Conservation (phyloP, 2,888 invertebrate genomes). For the Colletes collaris region DNA sequence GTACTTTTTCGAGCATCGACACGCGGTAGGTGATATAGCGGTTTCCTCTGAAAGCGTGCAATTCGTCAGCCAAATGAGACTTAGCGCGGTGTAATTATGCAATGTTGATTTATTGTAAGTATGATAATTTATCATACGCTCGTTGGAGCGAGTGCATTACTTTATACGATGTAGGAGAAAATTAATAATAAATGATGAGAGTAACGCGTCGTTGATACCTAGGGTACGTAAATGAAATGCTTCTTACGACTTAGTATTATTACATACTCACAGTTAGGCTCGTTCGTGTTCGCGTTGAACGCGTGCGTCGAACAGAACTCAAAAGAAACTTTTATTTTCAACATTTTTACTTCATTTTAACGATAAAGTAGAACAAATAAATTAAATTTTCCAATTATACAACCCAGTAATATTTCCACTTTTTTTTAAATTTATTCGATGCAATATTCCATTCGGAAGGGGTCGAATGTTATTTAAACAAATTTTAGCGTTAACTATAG, state of each 20-base stretch:
- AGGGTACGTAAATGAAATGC: slow-evolving; percentile 50
- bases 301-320: neutral
- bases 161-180: slow-evolving; percentile 39
- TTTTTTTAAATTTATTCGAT: too few species aligned
- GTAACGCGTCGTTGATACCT: slow-evolving; percentile 36
- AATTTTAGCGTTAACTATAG: too few species aligned
- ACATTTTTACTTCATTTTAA: too few species aligned
- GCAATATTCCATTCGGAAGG: too few species aligned
- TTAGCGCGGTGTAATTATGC: slow-evolving; percentile 54
- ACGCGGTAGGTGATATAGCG: slow-evolving; percentile 37
- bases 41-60: slow-evolving; percentile 57
- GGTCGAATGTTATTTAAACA: too few species aligned
- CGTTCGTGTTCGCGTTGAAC: neutral
- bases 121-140: slow-evolving; percentile 54
- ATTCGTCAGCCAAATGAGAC: slow-evolving; percentile 62
- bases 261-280: slow-evolving; percentile 35
- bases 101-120: slow-evolving; percentile 68
- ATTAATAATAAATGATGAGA: slow-evolving; percentile 34
- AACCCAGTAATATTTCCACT: neutral
- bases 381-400: neutral
- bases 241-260: slow-evolving; percentile 61
- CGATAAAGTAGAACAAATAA: neutral
- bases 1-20: slow-evolving; percentile 46
- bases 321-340: neutral
- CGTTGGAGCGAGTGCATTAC: slow-evolving; percentile 51